Base-by-base conservation (phyloP, 2,113 vertebrate genomes). In the Sinocyclocheilus maitianheensis region DNA sequence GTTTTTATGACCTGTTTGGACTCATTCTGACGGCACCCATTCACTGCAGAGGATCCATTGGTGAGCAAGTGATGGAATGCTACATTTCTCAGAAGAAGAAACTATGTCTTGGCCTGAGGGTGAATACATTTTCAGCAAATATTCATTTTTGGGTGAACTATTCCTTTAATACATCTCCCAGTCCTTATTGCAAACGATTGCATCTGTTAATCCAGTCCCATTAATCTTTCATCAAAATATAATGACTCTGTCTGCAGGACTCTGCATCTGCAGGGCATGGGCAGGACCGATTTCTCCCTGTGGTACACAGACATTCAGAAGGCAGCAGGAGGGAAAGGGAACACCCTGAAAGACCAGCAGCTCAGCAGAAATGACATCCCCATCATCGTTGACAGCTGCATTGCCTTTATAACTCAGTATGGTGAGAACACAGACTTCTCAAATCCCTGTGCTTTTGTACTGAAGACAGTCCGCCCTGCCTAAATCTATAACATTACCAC, bases 321-420 rank as follows among this genome's bases (percentile, higher is more conserved):
- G 0, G 97, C 97, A 0, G 97, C 98, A 0, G 97, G 97, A 0
- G 97, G 98, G 0, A 94, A 95, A 3, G 97, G 97, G 0, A 98
- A 98, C 0, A 91, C 95, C 0, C 93, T 99, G 87, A 92, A 96
- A 72, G 97, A 99, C 74, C 98, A 99, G 93, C 98, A 99, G 94
- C 95, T 99, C 90, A 99, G 97, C 92, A 90, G 97, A 0, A 96
- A 94, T 1, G 97, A 97, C 93, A 98, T 99, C 85, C 98, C 98
- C 87, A 99, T 99, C 91, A 97, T 99, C 0, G 97, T 99, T 89
- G 97, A 99, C 90, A 97, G 97, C 94, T 99, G 98, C 92, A 96
- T 99, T 0, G 97, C 97, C 87, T 99, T 99, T 93, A 97, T 99
- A 93, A 99, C 98, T 0, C 98, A 99, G 92, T 98, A 91, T 53